Evolutionary conservation across 2,797 vertebrate genomes (phyloP), one percentile per base, ranked within the genome.

Genomic region (Sebastes kiyomatsui): DNA sequence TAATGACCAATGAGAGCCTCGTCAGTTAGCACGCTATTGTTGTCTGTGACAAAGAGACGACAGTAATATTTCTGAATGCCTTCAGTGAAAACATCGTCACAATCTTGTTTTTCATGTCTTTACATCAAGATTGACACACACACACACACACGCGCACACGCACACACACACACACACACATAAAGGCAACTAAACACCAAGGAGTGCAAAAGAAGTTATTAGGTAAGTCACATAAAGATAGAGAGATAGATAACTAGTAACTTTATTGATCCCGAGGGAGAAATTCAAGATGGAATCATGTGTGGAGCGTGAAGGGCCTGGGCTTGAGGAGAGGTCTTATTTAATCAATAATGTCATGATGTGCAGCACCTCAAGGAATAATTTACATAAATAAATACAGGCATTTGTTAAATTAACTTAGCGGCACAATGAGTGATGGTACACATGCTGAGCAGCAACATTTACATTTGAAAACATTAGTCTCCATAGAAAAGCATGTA

Each of bases 1-100:
- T 72, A 82, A 85, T 88, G 79, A 27, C 32, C 64, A 77, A 73
- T 83, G 30, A 79, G 81, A 80, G 32, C 46, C 75, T 81, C 25
- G 2, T 79, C 23, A n/a, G 64, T 81, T 83, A 79, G 66, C 16
- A 4, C 3, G 25, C 54, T 58, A 65, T 75, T 85, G 82, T 85
- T 73, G 20, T 22, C 7, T 3, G 4, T 11, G 67, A 80, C 79
- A 77, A 28, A 71, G 49, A 81, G 27, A 42, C 49, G 66, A 66
- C 18, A 52, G 49, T 7, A 22, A 59, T 9, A 8, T 35, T 58
- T 59, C 1, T 71, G 52, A 82, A 82, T 14, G 49, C 27, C 49
- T 28, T 33, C 10, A 28, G 16, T 7, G 11, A 70, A 66, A 76
- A 49, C 10, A 59, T 25, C 33, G 18, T 52, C 16, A 27, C 35